Conservation (phyloP, 2,113 vertebrate genomes). For the Monarcha castaneiventris region DNA sequence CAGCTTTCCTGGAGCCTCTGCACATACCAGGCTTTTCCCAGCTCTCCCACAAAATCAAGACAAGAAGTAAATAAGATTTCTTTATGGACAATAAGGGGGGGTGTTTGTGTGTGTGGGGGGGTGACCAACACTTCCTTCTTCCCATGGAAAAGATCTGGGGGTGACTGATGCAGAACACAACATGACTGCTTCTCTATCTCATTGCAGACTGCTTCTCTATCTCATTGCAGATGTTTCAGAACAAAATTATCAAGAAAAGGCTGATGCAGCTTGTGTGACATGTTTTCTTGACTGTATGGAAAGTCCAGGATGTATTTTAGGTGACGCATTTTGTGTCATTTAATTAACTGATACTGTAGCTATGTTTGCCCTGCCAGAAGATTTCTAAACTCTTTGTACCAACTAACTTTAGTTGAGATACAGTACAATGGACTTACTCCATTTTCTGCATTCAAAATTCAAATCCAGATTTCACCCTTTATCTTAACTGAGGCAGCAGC, state of each 20-base stretch:
- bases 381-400: not conserved
- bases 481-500: not conserved
- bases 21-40: not conserved
- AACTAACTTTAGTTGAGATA: not conserved
- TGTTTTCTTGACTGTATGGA: not conserved
- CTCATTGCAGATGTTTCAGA: not conserved
- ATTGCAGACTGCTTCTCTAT: not conserved
- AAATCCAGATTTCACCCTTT: not conserved
- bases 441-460: not conserved
- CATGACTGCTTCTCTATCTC: not conserved
- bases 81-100: not conserved
- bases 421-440: not conserved
- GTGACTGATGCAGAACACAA: not conserved
- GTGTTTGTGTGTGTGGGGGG: too few relatives aligned
- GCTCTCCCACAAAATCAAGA: not conserved
- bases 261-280: not conserved
- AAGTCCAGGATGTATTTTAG: not conserved
- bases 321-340: not conserved
- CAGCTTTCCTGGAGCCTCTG: not conserved
- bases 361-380: not conserved
- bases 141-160: not conserved
- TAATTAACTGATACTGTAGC: not conserved
- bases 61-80: not conserved
- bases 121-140: not conserved
- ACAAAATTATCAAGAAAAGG: not conserved